These are phyloP conservation scores for Umimayanthus kanabou DNA, from an alignment of 92 coral and sea anemone genomes.

Conservation along the genomic window DNA sequence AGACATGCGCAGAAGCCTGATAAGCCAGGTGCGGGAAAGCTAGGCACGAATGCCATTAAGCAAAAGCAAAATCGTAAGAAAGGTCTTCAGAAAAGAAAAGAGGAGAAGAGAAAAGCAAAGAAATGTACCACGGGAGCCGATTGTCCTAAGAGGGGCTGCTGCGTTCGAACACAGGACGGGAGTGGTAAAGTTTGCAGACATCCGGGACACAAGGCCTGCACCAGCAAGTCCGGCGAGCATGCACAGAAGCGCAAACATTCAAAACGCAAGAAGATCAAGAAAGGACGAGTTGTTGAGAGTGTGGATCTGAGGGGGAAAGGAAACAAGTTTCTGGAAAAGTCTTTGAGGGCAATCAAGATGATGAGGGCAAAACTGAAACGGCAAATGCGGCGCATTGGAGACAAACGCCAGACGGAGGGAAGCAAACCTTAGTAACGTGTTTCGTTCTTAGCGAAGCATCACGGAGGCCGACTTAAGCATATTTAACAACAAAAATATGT, in stretches of 20 bases:
- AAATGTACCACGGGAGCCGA: not conserved
- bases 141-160: conserved; percentile 15
- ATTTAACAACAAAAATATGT: not conserved
- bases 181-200: conserved; percentile 5
- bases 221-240: not conserved
- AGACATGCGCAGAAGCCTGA: not conserved
- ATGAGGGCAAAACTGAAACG: conserved; percentile 2
- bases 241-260: not conserved
- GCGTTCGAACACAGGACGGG: not conserved
- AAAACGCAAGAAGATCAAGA: not conserved
- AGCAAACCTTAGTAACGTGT: not conserved
- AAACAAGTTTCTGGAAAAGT: conserved; percentile 5
- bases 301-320: not conserved
- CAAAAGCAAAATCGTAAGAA: not conserved
- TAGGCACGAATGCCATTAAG: not conserved
- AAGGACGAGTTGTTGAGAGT: not conserved
- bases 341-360: not conserved
- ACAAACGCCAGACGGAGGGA: not conserved
- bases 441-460: not conserved
- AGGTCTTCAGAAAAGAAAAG: not conserved
- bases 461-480: not conserved
- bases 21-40: not conserved
- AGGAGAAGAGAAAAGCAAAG: not conserved
- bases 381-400: not conserved
- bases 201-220: not conserved